Percentiles rank a stretch among this genome's conserved stretches.
phyloP scores from a whole-genome alignment of 2,113 vertebrate species.

The Prunella himalayana region DNA sequence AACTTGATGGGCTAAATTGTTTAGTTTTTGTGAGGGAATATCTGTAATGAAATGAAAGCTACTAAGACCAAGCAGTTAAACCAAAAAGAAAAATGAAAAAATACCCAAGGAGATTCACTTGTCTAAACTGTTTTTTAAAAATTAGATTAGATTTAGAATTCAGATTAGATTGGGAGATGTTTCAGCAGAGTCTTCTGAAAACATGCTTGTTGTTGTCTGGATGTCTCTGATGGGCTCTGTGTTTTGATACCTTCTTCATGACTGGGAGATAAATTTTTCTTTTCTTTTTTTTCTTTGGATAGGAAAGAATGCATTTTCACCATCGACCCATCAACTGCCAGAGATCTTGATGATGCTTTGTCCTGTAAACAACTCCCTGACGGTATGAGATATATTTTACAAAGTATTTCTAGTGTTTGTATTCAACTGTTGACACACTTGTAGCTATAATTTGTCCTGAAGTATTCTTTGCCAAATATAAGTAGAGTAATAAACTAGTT shows the following conservation, averaged over 20 bases:
- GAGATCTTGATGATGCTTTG: conserved; percentile 86
- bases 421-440: neutral
- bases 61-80: neutral
- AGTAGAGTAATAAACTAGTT: neutral
- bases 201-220: neutral
- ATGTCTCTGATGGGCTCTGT: neutral
- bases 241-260: neutral
- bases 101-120: neutral
- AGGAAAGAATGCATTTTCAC: conserved; percentile 90
- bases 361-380: conserved; percentile 85
- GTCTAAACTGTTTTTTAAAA: neutral
- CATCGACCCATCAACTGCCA: conserved; percentile 84
- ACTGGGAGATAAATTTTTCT: conserved; percentile 46
- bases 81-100: neutral
- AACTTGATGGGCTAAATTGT: conserved; percentile 13
- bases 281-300: conserved; percentile 66
- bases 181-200: conserved; percentile 4
- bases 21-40: neutral
- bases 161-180: neutral
- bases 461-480: neutral
- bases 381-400: conserved; percentile 68
- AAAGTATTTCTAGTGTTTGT: conserved; percentile 21
- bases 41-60: neutral
- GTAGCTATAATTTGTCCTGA: neutral
- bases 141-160: neutral